These are phyloP conservation scores for Ormyrus pomaceus DNA, from an alignment of 2,888 invertebrate species.

Conservation along the genomic window DNA sequence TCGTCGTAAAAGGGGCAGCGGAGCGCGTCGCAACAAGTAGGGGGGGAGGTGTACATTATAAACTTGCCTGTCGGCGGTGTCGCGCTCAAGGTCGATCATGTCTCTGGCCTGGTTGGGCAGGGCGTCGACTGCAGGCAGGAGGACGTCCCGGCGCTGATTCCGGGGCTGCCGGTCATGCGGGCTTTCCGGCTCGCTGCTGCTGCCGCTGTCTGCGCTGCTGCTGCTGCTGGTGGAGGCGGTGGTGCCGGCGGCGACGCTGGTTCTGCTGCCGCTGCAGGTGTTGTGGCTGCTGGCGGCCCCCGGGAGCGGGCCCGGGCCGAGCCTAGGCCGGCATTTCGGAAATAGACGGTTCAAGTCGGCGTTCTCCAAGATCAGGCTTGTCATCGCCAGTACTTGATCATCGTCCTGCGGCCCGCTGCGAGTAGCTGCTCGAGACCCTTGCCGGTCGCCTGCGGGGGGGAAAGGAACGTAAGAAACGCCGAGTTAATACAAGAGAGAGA, in stretches of 20 bases:
- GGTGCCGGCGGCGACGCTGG: background rate
- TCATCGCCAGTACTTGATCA: slow-evolving; percentile 71
- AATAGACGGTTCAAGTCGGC: slow-evolving; percentile 74
- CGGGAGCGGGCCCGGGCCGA: slow-evolving; percentile 69
- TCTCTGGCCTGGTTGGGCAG: slow-evolving; percentile 62
- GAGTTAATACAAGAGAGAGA: background rate
- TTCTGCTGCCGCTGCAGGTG: slow-evolving; percentile 4
- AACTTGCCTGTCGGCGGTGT: slow-evolving; percentile 73
- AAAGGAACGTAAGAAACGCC: background rate
- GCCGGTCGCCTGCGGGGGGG: background rate
- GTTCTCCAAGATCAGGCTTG: slow-evolving; percentile 75
- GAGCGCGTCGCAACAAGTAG: background rate
- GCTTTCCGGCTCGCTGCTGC: slow-evolving; percentile 57
- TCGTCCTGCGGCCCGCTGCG: background rate
- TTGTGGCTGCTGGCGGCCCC: slow-evolving; percentile 64
- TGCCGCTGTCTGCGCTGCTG: background rate
- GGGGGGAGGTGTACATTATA: background rate
- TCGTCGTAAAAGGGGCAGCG: background rate
- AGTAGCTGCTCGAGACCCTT: background rate
- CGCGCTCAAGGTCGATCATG: slow-evolving; percentile 75
- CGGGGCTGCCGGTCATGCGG: slow-evolving; percentile 69
- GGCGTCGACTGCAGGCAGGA: slow-evolving; percentile 60
- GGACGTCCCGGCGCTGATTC: slow-evolving; percentile 61
- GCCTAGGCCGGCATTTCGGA: slow-evolving; percentile 76
- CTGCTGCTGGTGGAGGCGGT: slow-evolving; percentile 1